These are phyloP conservation scores for Pyrgus malvae DNA, from an alignment of 2,888 invertebrate species.

Conservation along the genomic window DNA sequence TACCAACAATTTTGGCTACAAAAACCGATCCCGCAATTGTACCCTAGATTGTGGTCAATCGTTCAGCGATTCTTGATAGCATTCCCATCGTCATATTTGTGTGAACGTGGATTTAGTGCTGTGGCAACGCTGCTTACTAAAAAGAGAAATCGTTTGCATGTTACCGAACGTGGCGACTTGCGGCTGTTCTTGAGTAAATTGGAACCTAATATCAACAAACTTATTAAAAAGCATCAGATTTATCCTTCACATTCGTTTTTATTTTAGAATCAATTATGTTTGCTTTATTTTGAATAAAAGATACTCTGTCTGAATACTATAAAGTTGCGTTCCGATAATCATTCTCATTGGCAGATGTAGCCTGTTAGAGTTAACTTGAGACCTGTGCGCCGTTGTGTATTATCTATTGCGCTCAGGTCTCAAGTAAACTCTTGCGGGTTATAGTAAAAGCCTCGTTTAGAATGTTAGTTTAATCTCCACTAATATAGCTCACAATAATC, in stretches of 20 bases:
- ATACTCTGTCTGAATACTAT: background rate
- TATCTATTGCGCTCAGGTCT: background rate
- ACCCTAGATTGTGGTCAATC: conserved; percentile 26
- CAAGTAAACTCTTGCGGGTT: background rate
- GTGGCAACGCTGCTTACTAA: too few relatives aligned
- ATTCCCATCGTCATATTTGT: conserved; percentile 29
- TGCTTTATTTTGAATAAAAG: background rate
- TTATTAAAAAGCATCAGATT: conserved; percentile 20
- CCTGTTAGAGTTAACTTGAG: background rate
- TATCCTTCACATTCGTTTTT: conserved; percentile 22
- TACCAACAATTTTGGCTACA: conserved; percentile 34
- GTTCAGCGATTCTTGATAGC: conserved; percentile 29
- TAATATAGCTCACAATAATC: background rate
- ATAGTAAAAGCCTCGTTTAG: background rate
- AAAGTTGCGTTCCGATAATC: background rate
- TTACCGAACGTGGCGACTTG: conserved; percentile 34
- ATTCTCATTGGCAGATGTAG: background rate
- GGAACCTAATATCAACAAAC: conserved; percentile 36
- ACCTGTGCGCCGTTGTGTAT: background rate
- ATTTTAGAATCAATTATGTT: background rate
- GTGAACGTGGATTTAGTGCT: conserved; percentile 31
- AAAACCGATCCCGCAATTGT: conserved; percentile 32
- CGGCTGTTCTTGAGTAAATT: conserved; percentile 35
- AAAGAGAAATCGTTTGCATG: conserved; percentile 23
- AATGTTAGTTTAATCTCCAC: background rate